A percentile compares a stretch with the other conserved stretches of the same genome.
Conservation (phyloP, 2,888 invertebrate species). For the Quadriops clusia region DNA sequence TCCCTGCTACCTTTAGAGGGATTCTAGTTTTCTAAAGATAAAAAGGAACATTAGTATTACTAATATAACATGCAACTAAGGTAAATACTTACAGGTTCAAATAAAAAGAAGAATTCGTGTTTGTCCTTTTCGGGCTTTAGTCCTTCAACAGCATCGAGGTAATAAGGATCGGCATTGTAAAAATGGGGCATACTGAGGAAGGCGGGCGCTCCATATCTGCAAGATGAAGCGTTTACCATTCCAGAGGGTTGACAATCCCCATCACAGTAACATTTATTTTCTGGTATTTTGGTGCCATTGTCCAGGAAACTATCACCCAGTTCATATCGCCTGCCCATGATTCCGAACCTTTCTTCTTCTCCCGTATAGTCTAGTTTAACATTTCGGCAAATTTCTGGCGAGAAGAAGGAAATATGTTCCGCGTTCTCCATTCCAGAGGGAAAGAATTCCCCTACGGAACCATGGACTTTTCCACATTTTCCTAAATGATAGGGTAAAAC, state of each 20-base stretch:
- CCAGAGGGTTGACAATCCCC: slow-evolving; percentile 64
- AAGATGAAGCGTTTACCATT: slow-evolving; percentile 64
- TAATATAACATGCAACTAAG: no score
- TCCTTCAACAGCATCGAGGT: slow-evolving; percentile 53
- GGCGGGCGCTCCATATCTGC: slow-evolving; percentile 69
- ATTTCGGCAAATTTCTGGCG: slow-evolving; percentile 64
- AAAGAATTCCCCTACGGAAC: slow-evolving; percentile 73
- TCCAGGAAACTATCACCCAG: slow-evolving; percentile 54
- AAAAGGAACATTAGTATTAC: slow-evolving; percentile 8
- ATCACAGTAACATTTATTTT: slow-evolving; percentile 60
- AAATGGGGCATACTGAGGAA: slow-evolving; percentile 81
- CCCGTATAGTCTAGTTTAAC: slow-evolving; percentile 49
- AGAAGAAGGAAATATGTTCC: slow-evolving; percentile 49
- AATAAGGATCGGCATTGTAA: slow-evolving; percentile 58
- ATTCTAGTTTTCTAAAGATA: slow-evolving; percentile 52
- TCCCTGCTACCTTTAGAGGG: slow-evolving; percentile 62
- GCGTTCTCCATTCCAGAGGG: slow-evolving; percentile 51
- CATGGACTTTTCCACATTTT: slow-evolving; percentile 49
- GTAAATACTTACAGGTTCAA: slow-evolving; percentile 59
- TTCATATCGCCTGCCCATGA: slow-evolving; percentile 55
- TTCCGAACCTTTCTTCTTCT: slow-evolving; percentile 44
- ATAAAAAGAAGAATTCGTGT: slow-evolving; percentile 64
- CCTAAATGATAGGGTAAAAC: slow-evolving; percentile 41
- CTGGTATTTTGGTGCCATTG: slow-evolving; percentile 48
- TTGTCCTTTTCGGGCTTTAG: slow-evolving; percentile 52